Percentiles rank a stretch among this genome's conserved stretches.
Evolutionary conservation across 2,113 vertebrate genomes (phyloP).

Genomic region (Australoheros scitulus): DNA sequence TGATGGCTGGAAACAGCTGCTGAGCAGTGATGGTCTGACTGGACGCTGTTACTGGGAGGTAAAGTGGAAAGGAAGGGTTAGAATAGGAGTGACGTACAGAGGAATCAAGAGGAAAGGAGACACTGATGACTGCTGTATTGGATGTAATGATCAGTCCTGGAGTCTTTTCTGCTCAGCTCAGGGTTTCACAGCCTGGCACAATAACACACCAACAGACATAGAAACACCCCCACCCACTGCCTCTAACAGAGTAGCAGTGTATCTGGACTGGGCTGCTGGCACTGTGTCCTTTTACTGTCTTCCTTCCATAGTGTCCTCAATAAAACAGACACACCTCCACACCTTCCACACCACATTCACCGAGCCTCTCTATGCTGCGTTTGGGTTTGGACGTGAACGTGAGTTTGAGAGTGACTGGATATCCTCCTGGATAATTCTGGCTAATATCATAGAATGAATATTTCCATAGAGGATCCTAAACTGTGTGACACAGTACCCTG

Average conservation of each 20-base stretch:
- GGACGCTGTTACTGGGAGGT: slow-evolving; percentile 53
- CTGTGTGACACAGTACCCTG: neutral
- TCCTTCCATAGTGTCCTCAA: neutral
- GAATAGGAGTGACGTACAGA: slow-evolving; percentile 36
- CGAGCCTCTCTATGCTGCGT: slow-evolving; percentile 32
- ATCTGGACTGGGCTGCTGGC: slow-evolving; percentile 44
- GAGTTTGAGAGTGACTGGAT: neutral
- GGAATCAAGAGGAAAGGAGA: slow-evolving; percentile 19
- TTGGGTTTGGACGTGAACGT: slow-evolving; percentile 1
- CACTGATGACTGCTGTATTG: slow-evolving; percentile 10
- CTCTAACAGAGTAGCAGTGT: slow-evolving; percentile 14
- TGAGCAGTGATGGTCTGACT: slow-evolving; percentile 18
- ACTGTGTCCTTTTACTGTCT: slow-evolving; percentile 44
- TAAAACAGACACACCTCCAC: slow-evolving; percentile 8
- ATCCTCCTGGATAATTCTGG: neutral
- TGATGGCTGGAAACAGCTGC: slow-evolving; percentile 32
- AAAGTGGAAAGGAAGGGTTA: slow-evolving; percentile 5
- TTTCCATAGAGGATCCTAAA: neutral
- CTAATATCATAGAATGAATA: neutral
- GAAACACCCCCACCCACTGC: fast-evolving
- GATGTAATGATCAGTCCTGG: slow-evolving; percentile 46
- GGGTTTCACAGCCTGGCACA: slow-evolving; percentile 40
- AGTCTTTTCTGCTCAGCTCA: slow-evolving; percentile 12
- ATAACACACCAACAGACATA: neutral
- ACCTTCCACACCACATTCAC: slow-evolving; percentile 43